Conservation (phyloP, 2,113 vertebrate genomes). For the Bufo gargarizans region DNA sequence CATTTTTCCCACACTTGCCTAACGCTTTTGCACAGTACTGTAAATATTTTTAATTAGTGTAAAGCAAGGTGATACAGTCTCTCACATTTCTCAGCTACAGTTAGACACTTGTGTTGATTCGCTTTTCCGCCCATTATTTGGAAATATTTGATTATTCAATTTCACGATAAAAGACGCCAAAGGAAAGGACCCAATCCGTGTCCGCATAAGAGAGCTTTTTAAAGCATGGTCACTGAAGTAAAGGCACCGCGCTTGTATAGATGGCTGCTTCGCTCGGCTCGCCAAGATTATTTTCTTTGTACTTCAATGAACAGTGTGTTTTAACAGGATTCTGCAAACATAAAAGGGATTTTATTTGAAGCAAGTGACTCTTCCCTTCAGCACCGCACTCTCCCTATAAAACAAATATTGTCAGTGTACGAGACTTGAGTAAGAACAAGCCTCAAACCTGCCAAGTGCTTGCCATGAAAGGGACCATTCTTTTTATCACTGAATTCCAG, state of each 20-base stretch:
- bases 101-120: background rate
- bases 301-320: constrained; percentile 32
- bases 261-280: constrained; percentile 12
- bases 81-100: background rate
- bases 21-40: too few relatives aligned
- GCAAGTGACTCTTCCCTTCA: constrained; percentile 51
- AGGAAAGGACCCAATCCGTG: background rate
- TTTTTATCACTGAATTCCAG: constrained; percentile 42
- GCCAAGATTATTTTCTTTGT: constrained; percentile 44
- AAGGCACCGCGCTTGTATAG: constrained; percentile 29
- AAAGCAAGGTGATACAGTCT: background rate
- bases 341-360: constrained; percentile 56
- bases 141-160: background rate
- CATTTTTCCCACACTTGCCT: too few relatives aligned
- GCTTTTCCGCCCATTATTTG: background rate
- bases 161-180: background rate
- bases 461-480: constrained; percentile 45
- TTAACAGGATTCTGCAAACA: constrained; percentile 47
- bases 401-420: constrained; percentile 48
- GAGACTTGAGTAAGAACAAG: constrained; percentile 40
- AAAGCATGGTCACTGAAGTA: background rate
- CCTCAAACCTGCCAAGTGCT: constrained; percentile 41
- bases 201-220: constrained; percentile 1
- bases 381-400: constrained; percentile 36
- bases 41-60: too few relatives aligned